phyloP scores from a whole-genome alignment of 2,888 invertebrate species.

The Fissipunctia ypsillon region DNA sequence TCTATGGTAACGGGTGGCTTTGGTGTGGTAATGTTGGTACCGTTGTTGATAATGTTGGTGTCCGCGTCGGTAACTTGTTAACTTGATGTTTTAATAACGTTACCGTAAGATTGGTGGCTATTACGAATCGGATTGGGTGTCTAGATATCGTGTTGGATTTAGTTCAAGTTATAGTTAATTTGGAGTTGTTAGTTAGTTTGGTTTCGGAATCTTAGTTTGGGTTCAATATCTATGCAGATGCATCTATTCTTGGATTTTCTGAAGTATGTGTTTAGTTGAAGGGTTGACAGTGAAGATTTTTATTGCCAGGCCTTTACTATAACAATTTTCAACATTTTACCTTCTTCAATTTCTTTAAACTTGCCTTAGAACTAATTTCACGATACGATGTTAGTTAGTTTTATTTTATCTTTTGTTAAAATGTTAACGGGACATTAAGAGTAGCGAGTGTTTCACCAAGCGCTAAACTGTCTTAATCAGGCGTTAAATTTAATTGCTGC shows the following conservation, averaged over 20 bases:
- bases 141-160: constrained; percentile 22
- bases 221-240: neutral
- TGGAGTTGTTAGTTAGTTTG: no score
- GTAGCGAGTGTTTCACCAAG: no score
- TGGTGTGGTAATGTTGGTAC: constrained; percentile 64
- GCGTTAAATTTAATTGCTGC: no score
- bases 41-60: constrained; percentile 33
- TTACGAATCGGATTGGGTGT: constrained; percentile 23
- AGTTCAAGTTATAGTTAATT: neutral
- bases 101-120: constrained; percentile 40
- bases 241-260: neutral
- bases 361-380: no score
- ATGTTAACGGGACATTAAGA: no score
- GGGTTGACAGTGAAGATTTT: neutral
- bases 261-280: neutral
- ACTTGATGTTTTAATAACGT: constrained; percentile 48
- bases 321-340: neutral
- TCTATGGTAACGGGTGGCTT: constrained; percentile 61
- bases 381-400: no score
- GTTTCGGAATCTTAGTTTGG: neutral
- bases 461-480: no score
- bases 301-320: no score
- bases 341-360: neutral
- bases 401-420: no score
- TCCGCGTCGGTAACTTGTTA: constrained; percentile 56